Percentiles rank a stretch among this genome's conserved stretches.
These are phyloP conservation scores for Bubalus kerabau DNA, from an alignment of 2,113 vertebrate genomes.

Conservation along the genomic window DNA sequence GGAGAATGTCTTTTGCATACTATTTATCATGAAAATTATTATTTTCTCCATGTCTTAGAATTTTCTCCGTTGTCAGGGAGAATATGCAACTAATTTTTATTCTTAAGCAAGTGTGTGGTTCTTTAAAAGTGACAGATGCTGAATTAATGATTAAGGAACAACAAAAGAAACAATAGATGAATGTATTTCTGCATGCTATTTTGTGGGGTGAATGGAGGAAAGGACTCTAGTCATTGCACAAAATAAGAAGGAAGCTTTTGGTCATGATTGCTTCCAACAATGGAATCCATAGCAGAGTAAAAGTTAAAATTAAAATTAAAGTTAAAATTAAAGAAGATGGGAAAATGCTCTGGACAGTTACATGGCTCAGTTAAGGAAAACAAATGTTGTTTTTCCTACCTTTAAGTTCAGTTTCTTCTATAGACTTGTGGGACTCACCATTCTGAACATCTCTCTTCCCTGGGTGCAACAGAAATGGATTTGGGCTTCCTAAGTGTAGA, in stretches of 20 bases:
- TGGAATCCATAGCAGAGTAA: neutral
- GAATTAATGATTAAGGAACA: neutral
- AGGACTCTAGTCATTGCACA: neutral
- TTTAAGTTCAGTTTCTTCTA: neutral
- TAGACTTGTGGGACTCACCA: neutral
- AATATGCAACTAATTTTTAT: neutral
- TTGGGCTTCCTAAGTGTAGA: neutral
- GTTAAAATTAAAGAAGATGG: neutral
- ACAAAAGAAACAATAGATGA: neutral
- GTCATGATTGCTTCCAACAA: neutral
- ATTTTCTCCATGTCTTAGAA: neutral
- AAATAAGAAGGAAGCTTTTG: neutral
- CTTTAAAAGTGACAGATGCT: neutral
- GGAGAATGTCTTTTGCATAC: neutral
- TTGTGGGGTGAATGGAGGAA: neutral
- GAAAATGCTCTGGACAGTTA: neutral
- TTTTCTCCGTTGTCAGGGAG: neutral
- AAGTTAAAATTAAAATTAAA: neutral
- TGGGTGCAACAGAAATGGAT: rapidly evolving
- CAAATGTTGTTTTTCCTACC: neutral
- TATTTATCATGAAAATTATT: neutral
- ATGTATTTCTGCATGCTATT: neutral
- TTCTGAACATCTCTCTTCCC: neutral
- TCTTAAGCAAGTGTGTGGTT: neutral
- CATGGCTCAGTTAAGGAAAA: neutral